Base-by-base conservation (phyloP, 2,888 invertebrate species). In the Stramonita haemastoma region DNA sequence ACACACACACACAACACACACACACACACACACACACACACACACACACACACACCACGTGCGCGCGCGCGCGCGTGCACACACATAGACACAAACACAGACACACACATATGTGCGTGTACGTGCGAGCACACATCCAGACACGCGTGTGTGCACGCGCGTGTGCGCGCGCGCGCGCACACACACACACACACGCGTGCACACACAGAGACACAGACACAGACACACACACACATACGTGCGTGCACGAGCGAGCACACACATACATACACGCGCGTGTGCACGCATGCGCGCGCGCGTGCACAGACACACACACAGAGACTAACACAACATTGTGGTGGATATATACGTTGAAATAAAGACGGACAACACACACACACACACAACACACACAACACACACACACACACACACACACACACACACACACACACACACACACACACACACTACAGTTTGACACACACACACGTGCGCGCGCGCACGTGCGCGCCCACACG, bases 21-120 rank as follows among this genome's bases (percentile, higher is more conserved):
- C 79, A 81, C 79, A 81, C 22, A 81, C 79, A 81, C 79, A 81
- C 79, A 81, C 79, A 81, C 79, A 81, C 79, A 81, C 79, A n/a
- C 79, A 81, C 79, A 81, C 79, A 81, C 79, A 81, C 79, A 19
- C 79, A 81, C 32, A 32, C 32, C n/a, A n/a, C n/a, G n/a, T n/a
- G n/a, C n/a, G n/a, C n/a, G n/a, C n/a, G n/a, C n/a, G n/a, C n/a
- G n/a, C n/a, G n/a, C n/a, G n/a, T n/a, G n/a, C n/a, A n/a, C n/a
- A n/a, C n/a, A n/a, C n/a, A n/a, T n/a, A n/a, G n/a, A n/a, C n/a
- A n/a, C n/a, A n/a, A n/a, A n/a, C n/a, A n/a, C n/a, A n/a, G n/a
- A n/a, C n/a, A n/a, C 32, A n/a, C n/a, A n/a, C n/a, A n/a, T n/a
- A n/a, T n/a, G n/a, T n/a, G n/a, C n/a, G n/a, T n/a, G n/a, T n/a